Base-by-base conservation (phyloP, 1,140 invertebrate species). In the Ptiloglossa arizonensis region DNA sequence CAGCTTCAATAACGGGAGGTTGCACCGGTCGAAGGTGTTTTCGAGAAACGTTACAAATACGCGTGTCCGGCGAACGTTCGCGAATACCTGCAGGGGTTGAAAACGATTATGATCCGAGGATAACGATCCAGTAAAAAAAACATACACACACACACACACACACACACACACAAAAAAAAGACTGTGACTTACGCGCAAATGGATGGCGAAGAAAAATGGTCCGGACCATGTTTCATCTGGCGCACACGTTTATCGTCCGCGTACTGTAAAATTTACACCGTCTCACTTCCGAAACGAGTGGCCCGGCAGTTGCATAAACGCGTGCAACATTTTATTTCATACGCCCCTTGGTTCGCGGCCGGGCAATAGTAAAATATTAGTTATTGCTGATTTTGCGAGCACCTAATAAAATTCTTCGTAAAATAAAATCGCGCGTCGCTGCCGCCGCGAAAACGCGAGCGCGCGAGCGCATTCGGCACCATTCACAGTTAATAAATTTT, bases 401-500 rank as follows among this genome's bases (percentile, higher is more conserved):
- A 80, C 83, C 85, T 83, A 89, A 89, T 88, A 89, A 89, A 90
- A 88, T 86, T 82, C 87, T 76, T 80, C 52, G 69, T 68, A 35
- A 87, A 86, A 87, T 87, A 87, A 87, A 89, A 86, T 85, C 74
- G 46, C 76, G 38, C 38, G 22, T 4, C 35, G 52, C 38, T 60
- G 52, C 57, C 8, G 8, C 13, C 46, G 50, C 46, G n/a, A n/a
- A n/a, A n/a, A n/a, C n/a, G 27, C 57, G 62, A 27, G 3, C 3
- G 60, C 19, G 32, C 56, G 35, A 48, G 29, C 24, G 41, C 50
- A 24, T 60, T 22, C 64, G 76, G n/a, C 59, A 52, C 63, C 77
- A 84, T 89, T 89, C 89, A 83, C 86, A 88, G 89, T 88, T 90
- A 88, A 90, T 90, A 89, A 90, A 90, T 86, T 87, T 83, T 86